Base-by-base conservation (phyloP, 1,140 invertebrate genomes). In the Cherax destructor region DNA sequence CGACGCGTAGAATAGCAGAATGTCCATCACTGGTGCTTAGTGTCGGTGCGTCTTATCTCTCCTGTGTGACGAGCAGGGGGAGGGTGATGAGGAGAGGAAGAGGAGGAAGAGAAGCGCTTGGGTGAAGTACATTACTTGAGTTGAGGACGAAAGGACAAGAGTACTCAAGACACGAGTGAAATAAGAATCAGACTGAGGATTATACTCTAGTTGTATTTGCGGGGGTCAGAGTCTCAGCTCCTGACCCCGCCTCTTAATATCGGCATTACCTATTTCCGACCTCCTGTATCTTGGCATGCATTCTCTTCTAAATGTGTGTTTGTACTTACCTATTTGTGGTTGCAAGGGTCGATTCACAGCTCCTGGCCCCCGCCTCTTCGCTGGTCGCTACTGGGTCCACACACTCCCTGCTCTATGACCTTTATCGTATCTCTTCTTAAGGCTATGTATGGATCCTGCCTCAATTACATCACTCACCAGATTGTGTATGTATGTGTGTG, bases 1-100 rank as follows among this genome's bases (percentile, higher is more conserved):
- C 88, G 52, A 83, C 88, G 85, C 81, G 88, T 91, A 91, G 88
- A 91, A 91, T 91, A 91, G 88, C 88, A 50, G 77, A 50, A 83
- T 91, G 88, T 91, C 88, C 88, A 91, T 91, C 88, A 91, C 74
- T 77, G 88, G 83, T 91, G 83, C 88, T 91, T 91, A 91, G 88
- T 85, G 88, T 91, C 88, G 88, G 83, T 59, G 74, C 88, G 88
- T 91, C 88, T 91, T 91, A 91, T 91, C 88, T 91, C 88, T 47
- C 49, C 88, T 16, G 72, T 91, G 88, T 83, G 88, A 91, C 88
- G 83, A 85, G 81, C 41, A 59, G 49, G 81, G 56, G 59, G 50
- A n/a, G 61, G 50, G 78, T 41, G 65, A 24, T 76, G 65, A 21
- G 78, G 69, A 79, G 49, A 61, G 65, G 65, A 56, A n/a, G 47